Conservation (phyloP, 2,113 vertebrate species). For the Rallus limicola region DNA sequence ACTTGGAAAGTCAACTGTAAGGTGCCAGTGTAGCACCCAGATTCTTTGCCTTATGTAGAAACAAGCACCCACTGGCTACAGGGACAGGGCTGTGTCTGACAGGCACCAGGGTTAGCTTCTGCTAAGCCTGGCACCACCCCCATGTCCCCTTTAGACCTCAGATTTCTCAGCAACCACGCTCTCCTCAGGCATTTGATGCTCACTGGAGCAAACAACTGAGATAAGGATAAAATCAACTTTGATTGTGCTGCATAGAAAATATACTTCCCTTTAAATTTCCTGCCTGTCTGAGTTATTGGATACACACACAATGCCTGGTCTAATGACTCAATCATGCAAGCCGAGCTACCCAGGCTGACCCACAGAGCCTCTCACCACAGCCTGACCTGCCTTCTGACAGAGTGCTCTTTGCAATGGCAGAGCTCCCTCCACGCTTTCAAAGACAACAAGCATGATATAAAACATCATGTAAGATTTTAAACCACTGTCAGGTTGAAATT, state of each 20-base stretch:
- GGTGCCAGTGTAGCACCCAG: neutral
- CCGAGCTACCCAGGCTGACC: neutral
- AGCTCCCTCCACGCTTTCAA: neutral
- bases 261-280: constrained; percentile 58
- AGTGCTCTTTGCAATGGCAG: neutral
- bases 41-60: neutral
- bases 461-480: neutral
- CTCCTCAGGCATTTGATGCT: neutral
- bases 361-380: accelerated
- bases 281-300: constrained; percentile 30
- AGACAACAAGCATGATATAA: neutral
- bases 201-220: constrained; percentile 31
- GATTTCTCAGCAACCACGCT: neutral
- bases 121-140: neutral
- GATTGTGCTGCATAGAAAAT: constrained; percentile 49
- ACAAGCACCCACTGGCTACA: neutral
- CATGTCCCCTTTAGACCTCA: neutral
- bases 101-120: neutral
- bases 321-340: constrained; percentile 37
- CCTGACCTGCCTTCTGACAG: neutral
- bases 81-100: neutral
- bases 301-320: neutral
- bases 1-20: neutral
- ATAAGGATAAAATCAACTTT: constrained; percentile 48
- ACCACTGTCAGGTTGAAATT: neutral